A percentile compares a stretch with the other conserved stretches of the same genome.
phyloP scores from a whole-genome alignment of 2,888 invertebrate species.

The Xiphydria camelus region DNA sequence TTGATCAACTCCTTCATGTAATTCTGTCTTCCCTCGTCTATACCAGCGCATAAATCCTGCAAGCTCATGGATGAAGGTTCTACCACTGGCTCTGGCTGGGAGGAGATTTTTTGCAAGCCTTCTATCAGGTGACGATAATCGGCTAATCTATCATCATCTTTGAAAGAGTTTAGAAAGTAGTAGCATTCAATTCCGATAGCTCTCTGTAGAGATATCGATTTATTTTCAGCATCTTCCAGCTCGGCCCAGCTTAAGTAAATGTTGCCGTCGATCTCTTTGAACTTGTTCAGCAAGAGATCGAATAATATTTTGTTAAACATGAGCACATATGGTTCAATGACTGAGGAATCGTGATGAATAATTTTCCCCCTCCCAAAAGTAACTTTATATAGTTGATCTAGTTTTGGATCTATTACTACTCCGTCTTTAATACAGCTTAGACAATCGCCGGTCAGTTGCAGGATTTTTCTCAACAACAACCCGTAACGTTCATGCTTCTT shows the following conservation, averaged over 20 bases:
- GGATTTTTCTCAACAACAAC: slow-evolving; percentile 34
- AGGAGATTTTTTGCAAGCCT: slow-evolving; percentile 39
- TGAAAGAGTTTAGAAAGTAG: slow-evolving; percentile 33
- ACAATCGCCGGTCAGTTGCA: slow-evolving; percentile 31
- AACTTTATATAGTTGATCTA: slow-evolving; percentile 36
- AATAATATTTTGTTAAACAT: slow-evolving; percentile 33
- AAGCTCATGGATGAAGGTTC: slow-evolving; percentile 23
- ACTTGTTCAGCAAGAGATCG: slow-evolving; percentile 33
- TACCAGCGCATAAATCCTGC: slow-evolving; percentile 31
- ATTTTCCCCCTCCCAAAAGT: slow-evolving; percentile 36
- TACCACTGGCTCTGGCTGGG: slow-evolving; percentile 29
- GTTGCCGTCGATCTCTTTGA: slow-evolving; percentile 42
- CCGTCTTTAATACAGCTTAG: slow-evolving; percentile 17
- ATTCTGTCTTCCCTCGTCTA: slow-evolving; percentile 28
- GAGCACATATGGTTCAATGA: slow-evolving; percentile 13
- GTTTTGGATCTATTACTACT: slow-evolving; percentile 2
- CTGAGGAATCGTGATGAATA: slow-evolving; percentile 19
- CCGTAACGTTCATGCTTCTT: slow-evolving; percentile 34
- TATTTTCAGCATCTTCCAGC: slow-evolving; percentile 36
- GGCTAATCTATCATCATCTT: slow-evolving; percentile 21
- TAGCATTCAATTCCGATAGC: slow-evolving; percentile 44
- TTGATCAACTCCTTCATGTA: slow-evolving; percentile 33
- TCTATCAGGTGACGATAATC: slow-evolving; percentile 33
- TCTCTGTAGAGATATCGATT: slow-evolving; percentile 39
- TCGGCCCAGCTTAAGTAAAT: slow-evolving; percentile 48